Conservation (phyloP, 2,888 invertebrate genomes). For the Tridacna gigas region DNA sequence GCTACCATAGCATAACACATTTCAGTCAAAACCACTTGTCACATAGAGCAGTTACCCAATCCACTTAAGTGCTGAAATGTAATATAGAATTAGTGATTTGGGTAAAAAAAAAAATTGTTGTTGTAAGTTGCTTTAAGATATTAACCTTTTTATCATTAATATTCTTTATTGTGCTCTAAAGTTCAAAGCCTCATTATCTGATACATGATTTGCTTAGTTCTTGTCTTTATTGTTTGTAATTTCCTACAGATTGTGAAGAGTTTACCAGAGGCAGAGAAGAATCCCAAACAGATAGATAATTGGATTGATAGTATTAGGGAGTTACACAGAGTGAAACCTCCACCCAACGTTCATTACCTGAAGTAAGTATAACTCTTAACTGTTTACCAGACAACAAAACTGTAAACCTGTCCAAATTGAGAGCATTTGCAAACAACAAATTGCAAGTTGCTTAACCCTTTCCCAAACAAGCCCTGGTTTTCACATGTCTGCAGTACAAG, state of each 20-base stretch:
- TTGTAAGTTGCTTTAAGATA: too few relatives aligned
- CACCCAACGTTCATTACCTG: conserved; percentile 92
- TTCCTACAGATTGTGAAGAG: conserved; percentile 88
- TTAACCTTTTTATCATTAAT: too few relatives aligned
- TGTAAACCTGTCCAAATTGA: background rate
- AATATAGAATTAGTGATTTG: too few relatives aligned
- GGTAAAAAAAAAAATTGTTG: too few relatives aligned
- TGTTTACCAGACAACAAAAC: background rate
- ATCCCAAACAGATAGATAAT: conserved; percentile 95
- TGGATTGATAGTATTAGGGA: conserved; percentile 99
- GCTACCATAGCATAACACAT: too few relatives aligned
- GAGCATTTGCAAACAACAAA: background rate
- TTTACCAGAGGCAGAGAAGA: conserved; percentile 91
- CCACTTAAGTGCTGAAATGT: too few relatives aligned
- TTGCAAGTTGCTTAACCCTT: background rate
- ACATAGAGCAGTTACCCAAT: too few relatives aligned
- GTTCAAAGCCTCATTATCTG: too few relatives aligned
- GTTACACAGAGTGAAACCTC: conserved; percentile 94
- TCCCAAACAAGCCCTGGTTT: background rate
- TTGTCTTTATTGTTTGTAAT: background rate
- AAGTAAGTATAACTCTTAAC: conserved; percentile 88
- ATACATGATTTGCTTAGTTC: background rate
- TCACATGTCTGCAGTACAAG: background rate
- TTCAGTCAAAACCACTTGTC: too few relatives aligned
- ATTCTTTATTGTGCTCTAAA: too few relatives aligned